A percentile compares a stretch with the other conserved stretches of the same genome.
These are phyloP conservation scores for Tychaedon coryphoeus DNA, from an alignment of 2,113 vertebrate species.

Conservation along the genomic window DNA sequence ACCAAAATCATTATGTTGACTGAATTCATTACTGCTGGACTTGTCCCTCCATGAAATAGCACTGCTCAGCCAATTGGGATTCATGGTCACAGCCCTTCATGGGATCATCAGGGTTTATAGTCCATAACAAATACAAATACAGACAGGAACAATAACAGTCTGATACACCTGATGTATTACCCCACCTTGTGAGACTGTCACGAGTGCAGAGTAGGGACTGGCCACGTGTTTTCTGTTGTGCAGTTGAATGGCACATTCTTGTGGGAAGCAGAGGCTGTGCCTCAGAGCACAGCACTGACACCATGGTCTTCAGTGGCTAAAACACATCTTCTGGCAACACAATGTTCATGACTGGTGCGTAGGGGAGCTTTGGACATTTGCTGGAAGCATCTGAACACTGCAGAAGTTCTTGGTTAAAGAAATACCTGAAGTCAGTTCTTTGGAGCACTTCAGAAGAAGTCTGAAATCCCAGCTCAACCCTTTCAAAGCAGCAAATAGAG, in stretches of 20 bases:
- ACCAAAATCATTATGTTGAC: constrained; percentile 52
- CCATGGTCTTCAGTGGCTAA: neutral
- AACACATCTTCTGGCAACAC: neutral
- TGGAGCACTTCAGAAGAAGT: neutral
- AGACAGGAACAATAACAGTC: constrained; percentile 38
- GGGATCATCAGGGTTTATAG: constrained; percentile 67
- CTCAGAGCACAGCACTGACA: neutral
- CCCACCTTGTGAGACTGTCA: neutral
- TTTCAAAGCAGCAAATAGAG: neutral
- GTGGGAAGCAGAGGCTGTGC: neutral
- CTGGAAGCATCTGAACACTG: neutral
- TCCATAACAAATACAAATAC: constrained; percentile 70
- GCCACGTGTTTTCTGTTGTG: neutral
- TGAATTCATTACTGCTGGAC: constrained; percentile 45
- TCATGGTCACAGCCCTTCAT: constrained; percentile 55
- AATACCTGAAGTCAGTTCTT: neutral
- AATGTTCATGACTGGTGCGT: fast-evolving
- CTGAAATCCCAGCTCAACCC: neutral
- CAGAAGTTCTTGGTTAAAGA: neutral
- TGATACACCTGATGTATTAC: constrained; percentile 23
- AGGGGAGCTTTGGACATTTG: neutral
- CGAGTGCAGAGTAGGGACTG: neutral
- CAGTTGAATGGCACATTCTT: fast-evolving
- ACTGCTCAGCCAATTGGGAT: constrained; percentile 50
- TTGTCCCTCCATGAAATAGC: constrained; percentile 49